A percentile compares a stretch with the other conserved stretches of the same genome.
Evolutionary conservation across 2,888 invertebrate genomes (phyloP).

Genomic region (Stratiomys singularior): DNA sequence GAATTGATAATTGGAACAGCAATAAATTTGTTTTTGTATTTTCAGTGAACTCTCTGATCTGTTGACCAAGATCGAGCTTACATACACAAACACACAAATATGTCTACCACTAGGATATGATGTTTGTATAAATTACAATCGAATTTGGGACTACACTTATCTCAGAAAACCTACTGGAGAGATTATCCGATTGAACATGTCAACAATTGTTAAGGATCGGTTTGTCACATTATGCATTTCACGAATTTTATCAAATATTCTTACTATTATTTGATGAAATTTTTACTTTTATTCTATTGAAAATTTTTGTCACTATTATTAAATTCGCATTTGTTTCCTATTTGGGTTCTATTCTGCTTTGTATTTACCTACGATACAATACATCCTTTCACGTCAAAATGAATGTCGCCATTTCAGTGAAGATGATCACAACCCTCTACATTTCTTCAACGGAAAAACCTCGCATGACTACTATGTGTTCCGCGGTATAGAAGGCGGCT

Average conservation of each 20-base stretch:
- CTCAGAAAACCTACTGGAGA: conserved; percentile 51
- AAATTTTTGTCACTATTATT: no score
- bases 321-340: no score
- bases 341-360: no score
- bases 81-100: conserved; percentile 70
- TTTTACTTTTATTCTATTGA: no score
- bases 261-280: no score
- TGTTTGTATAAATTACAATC: conserved; percentile 58
- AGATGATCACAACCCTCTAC: conserved; percentile 51
- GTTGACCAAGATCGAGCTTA: conserved; percentile 69
- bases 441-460: conserved; percentile 53
- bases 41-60: conserved; percentile 66
- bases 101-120: conserved; percentile 66
- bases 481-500: conserved; percentile 47
- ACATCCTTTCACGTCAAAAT: no score
- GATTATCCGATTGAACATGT: conserved; percentile 52
- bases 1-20: conserved; percentile 19
- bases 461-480: conserved; percentile 54
- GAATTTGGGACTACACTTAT: conserved; percentile 56
- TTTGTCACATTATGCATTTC: no score
- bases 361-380: no score
- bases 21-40: not conserved
- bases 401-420: conserved; percentile 29
- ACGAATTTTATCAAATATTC: no score
- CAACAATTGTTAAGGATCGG: conserved; percentile 53